phyloP scores from a whole-genome alignment of 1,140 invertebrate genomes.

The Myzus persicae region DNA sequence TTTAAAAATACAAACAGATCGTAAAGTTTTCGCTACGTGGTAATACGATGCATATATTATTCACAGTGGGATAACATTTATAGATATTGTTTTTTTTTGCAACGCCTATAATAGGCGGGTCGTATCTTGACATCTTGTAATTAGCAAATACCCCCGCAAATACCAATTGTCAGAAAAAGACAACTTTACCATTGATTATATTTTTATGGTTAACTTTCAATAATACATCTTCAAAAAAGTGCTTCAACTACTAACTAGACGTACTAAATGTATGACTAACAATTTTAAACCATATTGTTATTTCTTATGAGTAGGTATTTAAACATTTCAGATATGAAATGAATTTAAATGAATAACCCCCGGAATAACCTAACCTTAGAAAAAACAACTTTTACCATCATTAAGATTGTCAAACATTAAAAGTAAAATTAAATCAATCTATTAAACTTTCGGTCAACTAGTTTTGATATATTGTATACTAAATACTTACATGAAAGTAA shows the following conservation, averaged over 20 bases:
- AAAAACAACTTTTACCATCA: no score
- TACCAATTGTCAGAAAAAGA: neutral
- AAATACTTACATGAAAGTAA: neutral
- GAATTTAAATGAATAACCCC: no score
- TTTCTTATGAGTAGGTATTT: neutral
- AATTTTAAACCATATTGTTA: neutral
- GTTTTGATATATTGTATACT: neutral
- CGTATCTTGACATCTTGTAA: neutral
- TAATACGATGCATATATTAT: neutral
- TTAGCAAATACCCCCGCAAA: neutral
- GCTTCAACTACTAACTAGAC: neutral
- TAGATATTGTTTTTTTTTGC: neutral
- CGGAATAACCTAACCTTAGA: no score
- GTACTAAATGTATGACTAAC: neutral
- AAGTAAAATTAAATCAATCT: no score
- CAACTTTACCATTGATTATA: neutral
- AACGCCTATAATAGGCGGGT: neutral
- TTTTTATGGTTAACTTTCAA: neutral
- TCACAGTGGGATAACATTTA: slow-evolving; percentile 13
- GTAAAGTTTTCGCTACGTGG: slow-evolving; percentile 18
- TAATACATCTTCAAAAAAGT: neutral
- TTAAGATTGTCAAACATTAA: neutral
- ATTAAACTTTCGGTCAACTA: neutral
- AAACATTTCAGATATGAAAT: neutral
- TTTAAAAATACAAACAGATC: slow-evolving; percentile 46